Evolutionary conservation across 2,888 invertebrate genomes (phyloP).

Genomic region (Melanostoma scalare): DNA sequence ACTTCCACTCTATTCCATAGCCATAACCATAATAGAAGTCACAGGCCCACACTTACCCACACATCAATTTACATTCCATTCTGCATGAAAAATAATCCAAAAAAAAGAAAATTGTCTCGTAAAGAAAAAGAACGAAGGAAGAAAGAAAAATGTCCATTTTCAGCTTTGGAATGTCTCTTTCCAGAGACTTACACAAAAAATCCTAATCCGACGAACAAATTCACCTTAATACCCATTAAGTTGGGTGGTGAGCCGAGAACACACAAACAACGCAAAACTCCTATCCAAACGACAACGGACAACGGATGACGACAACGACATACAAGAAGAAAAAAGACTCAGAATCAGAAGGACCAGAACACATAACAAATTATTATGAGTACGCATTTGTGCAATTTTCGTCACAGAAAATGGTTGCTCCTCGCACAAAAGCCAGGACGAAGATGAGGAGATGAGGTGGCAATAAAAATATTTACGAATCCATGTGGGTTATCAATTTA

Average conservation of each 20-base stretch:
- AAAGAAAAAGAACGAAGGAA: slow-evolving; percentile 41
- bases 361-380: slow-evolving; percentile 70
- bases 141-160: slow-evolving; percentile 56
- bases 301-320: not conserved
- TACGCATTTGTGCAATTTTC: slow-evolving; percentile 62
- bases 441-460: slow-evolving; percentile 66
- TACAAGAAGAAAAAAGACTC: slow-evolving; percentile 13
- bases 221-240: slow-evolving; percentile 72
- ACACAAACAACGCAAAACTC: slow-evolving; percentile 17
- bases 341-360: slow-evolving; percentile 23
- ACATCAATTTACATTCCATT: slow-evolving; percentile 73
- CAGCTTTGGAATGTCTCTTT: slow-evolving; percentile 59
- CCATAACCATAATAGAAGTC: slow-evolving; percentile 49
- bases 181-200: slow-evolving; percentile 28
- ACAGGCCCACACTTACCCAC: slow-evolving; percentile 47
- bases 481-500: slow-evolving; percentile 72
- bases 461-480: slow-evolving; percentile 72
- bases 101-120: slow-evolving; percentile 37
- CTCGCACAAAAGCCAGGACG: slow-evolving; percentile 29
- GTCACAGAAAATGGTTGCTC: slow-evolving; percentile 44
- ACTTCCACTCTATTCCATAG: not conserved
- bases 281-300: not conserved
- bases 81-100: slow-evolving; percentile 62
- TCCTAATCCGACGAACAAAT: slow-evolving; percentile 69
- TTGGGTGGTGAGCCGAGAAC: slow-evolving; percentile 56